phyloP scores from a whole-genome alignment of 2,888 invertebrate genomes.

The Glyphotaelius pellucidus region DNA sequence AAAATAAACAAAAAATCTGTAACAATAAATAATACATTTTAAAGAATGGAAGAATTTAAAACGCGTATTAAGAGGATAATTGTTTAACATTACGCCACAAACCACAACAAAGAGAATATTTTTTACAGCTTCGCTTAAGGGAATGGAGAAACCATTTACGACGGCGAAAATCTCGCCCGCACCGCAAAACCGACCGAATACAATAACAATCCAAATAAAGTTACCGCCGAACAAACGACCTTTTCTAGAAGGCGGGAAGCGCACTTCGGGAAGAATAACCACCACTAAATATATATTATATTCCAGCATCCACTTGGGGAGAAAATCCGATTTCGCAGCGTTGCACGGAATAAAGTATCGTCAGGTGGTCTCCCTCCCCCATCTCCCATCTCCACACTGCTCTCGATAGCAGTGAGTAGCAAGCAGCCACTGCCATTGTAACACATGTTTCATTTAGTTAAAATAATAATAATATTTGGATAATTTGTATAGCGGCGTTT shows the following conservation, averaged over 20 bases:
- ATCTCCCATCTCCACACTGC: background rate
- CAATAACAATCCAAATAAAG: conserved; percentile 49
- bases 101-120: background rate
- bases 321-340: conserved; percentile 52
- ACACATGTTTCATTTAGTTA: conserved; percentile 30
- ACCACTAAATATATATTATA: conserved; percentile 36
- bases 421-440: background rate
- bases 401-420: background rate
- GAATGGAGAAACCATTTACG: conserved; percentile 23
- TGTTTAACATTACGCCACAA: background rate
- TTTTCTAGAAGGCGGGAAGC: conserved; percentile 20
- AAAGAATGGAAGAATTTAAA: background rate
- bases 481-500: too few species aligned
- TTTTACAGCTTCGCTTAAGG: conserved; percentile 12
- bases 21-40: background rate
- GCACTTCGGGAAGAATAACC: conserved; percentile 45
- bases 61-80: background rate
- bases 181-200: conserved; percentile 12
- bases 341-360: conserved; percentile 50
- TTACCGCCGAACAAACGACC: conserved; percentile 36
- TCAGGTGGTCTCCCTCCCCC: conserved; percentile 6
- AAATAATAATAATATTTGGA: too few species aligned
- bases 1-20: background rate
- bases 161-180: conserved; percentile 24
- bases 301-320: conserved; percentile 24